Conservation (phyloP, 2,888 invertebrate genomes). For the Platycheirus rosarum region DNA sequence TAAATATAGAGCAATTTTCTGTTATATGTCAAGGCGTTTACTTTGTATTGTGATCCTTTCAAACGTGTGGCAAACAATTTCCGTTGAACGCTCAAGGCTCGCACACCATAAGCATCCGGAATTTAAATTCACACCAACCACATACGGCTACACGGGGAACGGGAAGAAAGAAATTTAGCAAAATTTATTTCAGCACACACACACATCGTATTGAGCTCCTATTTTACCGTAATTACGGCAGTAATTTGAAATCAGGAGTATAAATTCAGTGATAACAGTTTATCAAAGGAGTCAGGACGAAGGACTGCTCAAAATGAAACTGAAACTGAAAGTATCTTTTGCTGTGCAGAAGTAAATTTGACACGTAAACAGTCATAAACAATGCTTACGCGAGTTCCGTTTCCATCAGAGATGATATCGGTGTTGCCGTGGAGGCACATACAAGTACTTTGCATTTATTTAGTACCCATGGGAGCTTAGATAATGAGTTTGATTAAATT, state of each 20-base stretch:
- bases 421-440: background rate
- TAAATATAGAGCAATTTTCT: conserved; percentile 45
- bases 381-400: conserved; percentile 1
- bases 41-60: conserved; percentile 41
- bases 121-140: background rate
- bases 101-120: background rate
- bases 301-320: background rate
- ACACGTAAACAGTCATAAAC: conserved; percentile 48
- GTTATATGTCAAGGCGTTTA: conserved; percentile 25
- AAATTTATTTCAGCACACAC: conserved; percentile 51
- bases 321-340: conserved; percentile 1
- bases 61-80: conserved; percentile 43
- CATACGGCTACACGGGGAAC: too few relatives aligned
- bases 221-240: conserved; percentile 63
- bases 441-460: background rate
- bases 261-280: conserved; percentile 67
- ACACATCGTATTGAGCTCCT: conserved; percentile 8
- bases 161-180: conserved; percentile 33
- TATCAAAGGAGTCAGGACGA: conserved; percentile 14
- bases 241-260: conserved; percentile 68
- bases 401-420: background rate
- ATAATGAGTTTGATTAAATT: too few relatives aligned
- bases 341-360: conserved; percentile 40
- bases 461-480: too few relatives aligned
- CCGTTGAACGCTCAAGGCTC: background rate